Evolutionary conservation across 2,888 invertebrate species (phyloP), one percentile per base, ranked within the genome.

Genomic region (Caenorhabditis becei): DNA sequence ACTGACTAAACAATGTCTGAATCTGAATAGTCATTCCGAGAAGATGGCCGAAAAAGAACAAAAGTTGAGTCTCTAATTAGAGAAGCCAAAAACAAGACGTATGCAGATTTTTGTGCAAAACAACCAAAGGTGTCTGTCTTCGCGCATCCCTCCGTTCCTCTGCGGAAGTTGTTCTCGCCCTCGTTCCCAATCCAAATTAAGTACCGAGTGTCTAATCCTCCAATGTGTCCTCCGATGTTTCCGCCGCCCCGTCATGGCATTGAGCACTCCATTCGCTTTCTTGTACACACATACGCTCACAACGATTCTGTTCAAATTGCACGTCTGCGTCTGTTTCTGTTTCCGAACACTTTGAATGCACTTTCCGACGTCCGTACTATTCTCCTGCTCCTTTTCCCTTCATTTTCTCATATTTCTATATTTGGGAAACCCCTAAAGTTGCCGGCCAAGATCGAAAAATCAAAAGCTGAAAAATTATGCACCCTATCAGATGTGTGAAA

Each of bases 201-300:
- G 74, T 74, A 58, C 41, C 37, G 65, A 65, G 65, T 59, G 58
- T 51, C 74, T 74, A 66, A 74, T 58, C 65, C 75, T 75, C 66
- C 32, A 28, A n/a, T 41, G 5, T 66, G 44, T 53, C 41, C 32
- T 14, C 35, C 10, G 49, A 47, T 72, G 61, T 75, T 53, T 75
- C 66, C 28, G 47, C 41, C 51, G 53, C 59, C 41, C 59, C 58
- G 58, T 28, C 74, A 35, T 65, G 58, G 74, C 53, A 75, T 51
- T 51, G 63, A 66, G 66, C 75, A 75, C 61, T 66, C 65, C 49
- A 28, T 66, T 37, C 65, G 32, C 74, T 74, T 53, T 67, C 66
- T 61, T 67, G 75, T 66, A 75, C 59, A 75, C 65, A 65, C 59
- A 62, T 20, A 24, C 54, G 18, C 58, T 41, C 28, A 14, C 67